Percentiles rank a stretch among this genome's conserved stretches.
Evolutionary conservation across 2,113 vertebrate species (phyloP).

Genomic region (Orthonyx spaldingii): DNA sequence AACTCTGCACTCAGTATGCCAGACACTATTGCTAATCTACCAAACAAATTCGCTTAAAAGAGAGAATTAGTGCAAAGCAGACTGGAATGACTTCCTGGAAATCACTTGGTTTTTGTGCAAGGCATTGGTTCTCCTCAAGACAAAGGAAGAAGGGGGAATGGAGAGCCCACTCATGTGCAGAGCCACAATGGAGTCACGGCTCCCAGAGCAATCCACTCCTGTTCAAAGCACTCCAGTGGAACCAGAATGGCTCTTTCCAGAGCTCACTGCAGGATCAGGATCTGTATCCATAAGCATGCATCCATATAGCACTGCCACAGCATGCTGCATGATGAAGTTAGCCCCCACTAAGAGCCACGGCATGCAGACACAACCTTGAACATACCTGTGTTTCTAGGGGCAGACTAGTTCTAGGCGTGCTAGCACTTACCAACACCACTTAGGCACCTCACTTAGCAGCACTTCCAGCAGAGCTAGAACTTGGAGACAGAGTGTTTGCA

Average conservation of each 20-base stretch:
- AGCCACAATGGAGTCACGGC: accelerated
- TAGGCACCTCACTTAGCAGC: background rate
- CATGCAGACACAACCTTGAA: background rate
- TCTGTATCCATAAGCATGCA: background rate
- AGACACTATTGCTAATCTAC: background rate
- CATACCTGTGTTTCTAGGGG: background rate
- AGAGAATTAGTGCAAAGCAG: background rate
- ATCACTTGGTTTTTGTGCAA: background rate
- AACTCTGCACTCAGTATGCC: background rate
- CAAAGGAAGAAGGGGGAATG: background rate
- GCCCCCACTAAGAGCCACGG: background rate
- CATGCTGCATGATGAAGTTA: background rate
- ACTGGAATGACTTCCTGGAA: background rate
- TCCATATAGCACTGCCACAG: background rate
- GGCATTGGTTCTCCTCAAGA: background rate
- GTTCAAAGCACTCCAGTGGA: background rate
- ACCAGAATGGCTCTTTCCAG: background rate
- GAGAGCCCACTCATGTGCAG: accelerated
- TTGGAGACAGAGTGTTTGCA: background rate
- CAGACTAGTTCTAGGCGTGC: accelerated
- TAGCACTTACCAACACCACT: background rate
- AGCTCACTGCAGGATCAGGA: accelerated
- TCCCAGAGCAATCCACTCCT: background rate
- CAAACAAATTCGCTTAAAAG: background rate
- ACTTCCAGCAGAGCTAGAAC: background rate